Conservation (phyloP, 1,140 invertebrate species). For the Achroia grisella region DNA sequence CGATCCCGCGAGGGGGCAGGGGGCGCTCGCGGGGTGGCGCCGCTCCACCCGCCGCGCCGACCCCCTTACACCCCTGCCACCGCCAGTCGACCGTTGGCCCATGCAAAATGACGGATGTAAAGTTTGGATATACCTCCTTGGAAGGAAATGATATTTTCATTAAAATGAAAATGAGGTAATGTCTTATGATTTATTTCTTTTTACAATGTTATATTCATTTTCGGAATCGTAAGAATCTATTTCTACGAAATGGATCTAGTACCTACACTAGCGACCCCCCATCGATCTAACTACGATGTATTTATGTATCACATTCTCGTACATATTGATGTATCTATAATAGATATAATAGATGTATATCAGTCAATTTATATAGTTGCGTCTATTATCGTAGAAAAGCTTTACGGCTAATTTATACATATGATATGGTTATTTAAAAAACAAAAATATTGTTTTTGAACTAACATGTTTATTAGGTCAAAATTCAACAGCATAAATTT, state of each 20-base stretch:
- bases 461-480: too few species aligned
- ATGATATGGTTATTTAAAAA: background rate
- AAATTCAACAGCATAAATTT: too few species aligned
- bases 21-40: slow-evolving; percentile 57
- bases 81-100: slow-evolving; percentile 68
- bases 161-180: slow-evolving; percentile 70
- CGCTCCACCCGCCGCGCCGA: slow-evolving; percentile 55
- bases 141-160: slow-evolving; percentile 72
- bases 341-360: background rate
- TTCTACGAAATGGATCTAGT: background rate
- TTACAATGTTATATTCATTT: slow-evolving; percentile 14
- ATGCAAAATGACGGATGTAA: slow-evolving; percentile 74
- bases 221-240: slow-evolving; percentile 1
- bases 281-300: too few species aligned
- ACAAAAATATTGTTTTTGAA: too few species aligned
- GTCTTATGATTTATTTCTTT: slow-evolving; percentile 51
- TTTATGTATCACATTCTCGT: background rate
- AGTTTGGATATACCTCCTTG: slow-evolving; percentile 72
- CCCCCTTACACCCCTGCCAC: slow-evolving; percentile 51
- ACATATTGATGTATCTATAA: background rate
- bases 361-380: background rate
- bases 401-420: background rate
- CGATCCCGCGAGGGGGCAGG: slow-evolving; percentile 63
- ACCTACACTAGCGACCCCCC: too few species aligned
- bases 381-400: too few species aligned